Base-by-base conservation (phyloP, 2,113 vertebrate species). In the Amphiprion ocellaris region DNA sequence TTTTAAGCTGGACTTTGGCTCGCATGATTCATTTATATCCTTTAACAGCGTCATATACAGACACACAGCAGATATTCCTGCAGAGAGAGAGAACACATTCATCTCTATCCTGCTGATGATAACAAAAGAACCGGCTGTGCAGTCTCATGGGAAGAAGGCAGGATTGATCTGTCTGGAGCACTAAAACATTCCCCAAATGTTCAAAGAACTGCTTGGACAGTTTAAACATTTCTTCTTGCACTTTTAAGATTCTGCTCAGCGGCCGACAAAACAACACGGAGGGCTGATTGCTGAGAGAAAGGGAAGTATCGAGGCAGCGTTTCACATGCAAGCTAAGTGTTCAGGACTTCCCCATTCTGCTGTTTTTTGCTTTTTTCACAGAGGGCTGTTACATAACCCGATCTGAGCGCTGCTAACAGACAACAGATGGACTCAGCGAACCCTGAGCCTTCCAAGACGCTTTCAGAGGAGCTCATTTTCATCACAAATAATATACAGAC, bases 321-420 rank as follows among this genome's bases (percentile, higher is more conserved):
- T 70, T 80, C 49, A 70, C 52, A 86, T 70, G 66, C 82, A 75
- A 64, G 55, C 60, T n/a, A 52, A 77, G 60, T 15, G 73, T 81
- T n/a, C 60, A 64, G 88, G 68, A 83, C 93, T 85, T 88, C 90
- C 88, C 70, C 21, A 67, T 85, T 87, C 63, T 23, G n/a, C 23
- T 26, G 12, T 39, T 23, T 46, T 37, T 55, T 68, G n/a, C 30
- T 73, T 63, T 69, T 74, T 65, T 66, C 26, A 88, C 66, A 82
- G 67, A 70, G 28, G 44, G 2, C 60, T 84, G 84, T 95, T 94
- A 86, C 84, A 84, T 94, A 93, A 95, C 83, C 53, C 8, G 12
- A 79, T 39, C 69, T 33, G 71, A 81, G 67, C 30, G 46, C 58
- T 1, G 41, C 78, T 64, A 71, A 56, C 74, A 87, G 59, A 79